phyloP scores from a whole-genome alignment of 2,797 vertebrate genomes.

The Nannoperca australis region DNA sequence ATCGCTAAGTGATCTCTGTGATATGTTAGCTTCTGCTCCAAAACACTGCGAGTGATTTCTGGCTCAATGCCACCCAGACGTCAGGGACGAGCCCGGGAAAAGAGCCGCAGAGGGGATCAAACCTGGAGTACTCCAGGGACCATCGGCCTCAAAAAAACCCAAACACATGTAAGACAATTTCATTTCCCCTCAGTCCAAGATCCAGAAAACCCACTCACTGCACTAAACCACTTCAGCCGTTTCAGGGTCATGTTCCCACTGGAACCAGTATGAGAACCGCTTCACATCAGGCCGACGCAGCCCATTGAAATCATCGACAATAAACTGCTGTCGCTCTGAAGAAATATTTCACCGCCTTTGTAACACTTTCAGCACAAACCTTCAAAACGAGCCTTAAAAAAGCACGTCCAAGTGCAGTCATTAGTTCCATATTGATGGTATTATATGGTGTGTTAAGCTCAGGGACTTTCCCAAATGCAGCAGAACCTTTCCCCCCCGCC shows the following conservation, averaged over 20 bases:
- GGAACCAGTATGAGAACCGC: constrained; percentile 54
- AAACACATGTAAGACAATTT: constrained; percentile 53
- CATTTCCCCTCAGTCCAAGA: constrained; percentile 42
- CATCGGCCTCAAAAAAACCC: constrained; percentile 41
- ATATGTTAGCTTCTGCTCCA: constrained; percentile 43
- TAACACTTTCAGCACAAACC: constrained; percentile 66
- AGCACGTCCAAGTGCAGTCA: constrained; percentile 73
- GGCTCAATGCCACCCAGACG: constrained; percentile 38
- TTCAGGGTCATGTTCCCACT: constrained; percentile 66
- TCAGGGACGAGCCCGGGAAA: constrained; percentile 55
- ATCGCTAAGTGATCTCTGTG: constrained; percentile 52
- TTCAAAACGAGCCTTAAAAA: constrained; percentile 52
- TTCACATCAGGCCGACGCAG: constrained; percentile 26
- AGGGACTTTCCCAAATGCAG: constrained; percentile 73
- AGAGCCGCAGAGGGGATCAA: constrained; percentile 18
- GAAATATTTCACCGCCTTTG: constrained; percentile 67
- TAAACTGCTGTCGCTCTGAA: constrained; percentile 58
- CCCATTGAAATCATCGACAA: constrained; percentile 51
- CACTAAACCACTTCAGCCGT: constrained; percentile 38
- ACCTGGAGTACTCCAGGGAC: constrained; percentile 53
- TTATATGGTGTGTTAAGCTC: constrained; percentile 74
- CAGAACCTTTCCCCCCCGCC: constrained; percentile 53
- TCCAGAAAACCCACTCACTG: constrained; percentile 34
- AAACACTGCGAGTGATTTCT: constrained; percentile 23
- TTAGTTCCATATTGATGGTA: constrained; percentile 77